These are phyloP conservation scores for Pristis pectinata DNA, from an alignment of 2,797 vertebrate species.

Conservation along the genomic window DNA sequence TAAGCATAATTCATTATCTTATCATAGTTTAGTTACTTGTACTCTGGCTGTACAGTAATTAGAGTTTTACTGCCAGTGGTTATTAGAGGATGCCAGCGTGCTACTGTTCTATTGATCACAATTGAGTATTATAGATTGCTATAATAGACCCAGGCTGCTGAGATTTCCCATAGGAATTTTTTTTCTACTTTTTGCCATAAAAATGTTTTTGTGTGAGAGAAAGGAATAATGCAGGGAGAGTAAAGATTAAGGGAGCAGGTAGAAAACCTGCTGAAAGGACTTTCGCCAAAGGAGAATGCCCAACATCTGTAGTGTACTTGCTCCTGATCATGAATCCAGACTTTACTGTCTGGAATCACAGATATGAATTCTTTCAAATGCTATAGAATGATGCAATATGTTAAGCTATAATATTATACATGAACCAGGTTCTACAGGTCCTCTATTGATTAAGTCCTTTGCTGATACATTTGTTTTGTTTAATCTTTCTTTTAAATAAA, in stretches of 20 bases:
- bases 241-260: neutral
- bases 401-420: neutral
- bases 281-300: neutral
- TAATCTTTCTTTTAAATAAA: too few relatives aligned
- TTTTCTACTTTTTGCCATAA: neutral
- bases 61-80: neutral
- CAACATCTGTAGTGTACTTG: neutral
- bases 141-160: too few relatives aligned
- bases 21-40: neutral
- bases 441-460: neutral
- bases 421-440: neutral
- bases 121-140: neutral
- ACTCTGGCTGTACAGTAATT: neutral
- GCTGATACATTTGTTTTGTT: neutral
- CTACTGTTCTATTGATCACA: neutral
- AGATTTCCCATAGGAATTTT: neutral
- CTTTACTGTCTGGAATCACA: neutral
- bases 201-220: too few relatives aligned
- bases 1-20: neutral
- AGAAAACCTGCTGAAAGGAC: neutral
- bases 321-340: neutral
- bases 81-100: neutral
- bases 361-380: neutral
- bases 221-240: too few relatives aligned
- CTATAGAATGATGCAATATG: neutral